Conservation (phyloP, 2,797 vertebrate genomes). For the Muraenolepis orangiensis region DNA sequence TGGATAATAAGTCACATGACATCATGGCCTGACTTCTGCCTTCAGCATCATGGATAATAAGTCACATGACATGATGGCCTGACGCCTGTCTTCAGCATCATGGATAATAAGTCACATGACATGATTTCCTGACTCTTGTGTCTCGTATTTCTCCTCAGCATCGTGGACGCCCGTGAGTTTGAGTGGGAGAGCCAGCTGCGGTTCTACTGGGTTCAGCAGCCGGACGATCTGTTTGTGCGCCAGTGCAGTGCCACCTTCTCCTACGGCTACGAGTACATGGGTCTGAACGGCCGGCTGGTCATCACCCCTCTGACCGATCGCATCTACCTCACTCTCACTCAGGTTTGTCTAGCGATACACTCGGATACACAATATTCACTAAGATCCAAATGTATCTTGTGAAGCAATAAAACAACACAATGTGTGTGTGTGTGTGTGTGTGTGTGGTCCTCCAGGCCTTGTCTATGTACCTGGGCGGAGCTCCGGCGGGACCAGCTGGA, state of each 20-base stretch:
- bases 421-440: conserved; percentile 9
- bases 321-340: conserved; percentile 95
- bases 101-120: too few relatives aligned
- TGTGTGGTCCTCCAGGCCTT: conserved; percentile 77
- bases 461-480: conserved; percentile 98
- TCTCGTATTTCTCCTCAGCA: conserved; percentile 66
- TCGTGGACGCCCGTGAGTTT: conserved; percentile 87
- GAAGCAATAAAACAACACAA: neutral
- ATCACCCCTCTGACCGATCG: conserved; percentile 96
- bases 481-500: conserved; percentile 91
- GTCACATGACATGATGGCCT: neutral
- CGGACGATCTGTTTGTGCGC: conserved; percentile 81
- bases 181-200: conserved; percentile 96
- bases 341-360: conserved; percentile 75
- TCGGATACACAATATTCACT: neutral
- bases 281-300: conserved; percentile 91
- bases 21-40: neutral
- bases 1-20: conserved; percentile 58
- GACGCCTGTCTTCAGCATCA: neutral
- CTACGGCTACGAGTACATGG: conserved; percentile 98
- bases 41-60: conserved; percentile 81
- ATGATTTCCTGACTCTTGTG: neutral
- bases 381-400: neutral
- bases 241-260: conserved; percentile 90
- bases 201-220: conserved; percentile 88